Evolutionary conservation across 2,113 vertebrate species (phyloP), one percentile per base, ranked within the genome.

Genomic region (Connochaetes taurinus): DNA sequence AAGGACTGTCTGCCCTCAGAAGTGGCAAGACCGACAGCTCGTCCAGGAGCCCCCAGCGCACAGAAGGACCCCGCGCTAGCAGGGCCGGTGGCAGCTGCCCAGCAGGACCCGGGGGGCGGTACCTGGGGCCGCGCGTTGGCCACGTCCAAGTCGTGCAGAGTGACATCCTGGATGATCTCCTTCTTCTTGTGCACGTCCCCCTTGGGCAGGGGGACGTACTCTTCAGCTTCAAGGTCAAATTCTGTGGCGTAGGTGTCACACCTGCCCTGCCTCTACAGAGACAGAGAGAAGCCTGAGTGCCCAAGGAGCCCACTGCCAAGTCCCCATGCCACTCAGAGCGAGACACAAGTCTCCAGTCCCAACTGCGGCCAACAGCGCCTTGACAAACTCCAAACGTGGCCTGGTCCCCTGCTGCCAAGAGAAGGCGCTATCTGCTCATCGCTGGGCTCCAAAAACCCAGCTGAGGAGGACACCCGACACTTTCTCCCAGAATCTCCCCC

Each of bases 171-270:
- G 96, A 99, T 99, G 94, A 99, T 99, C 98, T 99, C 99, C 98
- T 99, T 99, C 99, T 99, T 99, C 98, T 99, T 99, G 99, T 99
- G 99, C 87, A 99, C 99, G 15, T 99, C 99, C 3, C 99, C 99
- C 98, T 99, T 99, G 60, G 99, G 99, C 97, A 99, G 98, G 0
- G 99, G 99, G 67, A 99, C 99, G 1, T 99, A 99, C 96, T 99
- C 99, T 98, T 99, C 99, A 1, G 99, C 99, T 98, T 99, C 99
- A 98, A 99, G 99, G 99, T 99, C 99, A 80, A 99, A 99, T 98
- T 99, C 99, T 0, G 99, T 99, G 94, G 99, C 99, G 76, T 99
- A 99, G 19, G 99, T 99, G 98, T 99, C 99, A 98, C 99, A 99
- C 87, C 99, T 99, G 96, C 99, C 99, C 98, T 99, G 99, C 98